These are phyloP conservation scores for Zaprionus vittiger DNA, from an alignment of 1,140 invertebrate genomes.

Conservation along the genomic window DNA sequence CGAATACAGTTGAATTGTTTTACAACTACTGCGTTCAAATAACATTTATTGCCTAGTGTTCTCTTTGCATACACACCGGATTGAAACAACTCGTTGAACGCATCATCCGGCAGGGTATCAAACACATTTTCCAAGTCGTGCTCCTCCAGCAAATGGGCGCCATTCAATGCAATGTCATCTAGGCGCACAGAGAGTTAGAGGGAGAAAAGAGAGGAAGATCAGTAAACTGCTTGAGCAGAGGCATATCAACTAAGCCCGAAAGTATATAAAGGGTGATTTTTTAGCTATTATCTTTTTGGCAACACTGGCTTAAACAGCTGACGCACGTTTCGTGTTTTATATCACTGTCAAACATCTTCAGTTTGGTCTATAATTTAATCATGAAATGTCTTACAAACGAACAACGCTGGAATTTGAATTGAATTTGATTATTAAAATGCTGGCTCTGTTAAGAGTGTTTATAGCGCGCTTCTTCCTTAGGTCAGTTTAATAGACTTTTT, in stretches of 20 bases:
- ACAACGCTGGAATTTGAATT: too few species aligned
- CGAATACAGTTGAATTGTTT: background rate
- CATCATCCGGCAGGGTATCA: conserved; percentile 95
- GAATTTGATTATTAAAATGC: too few species aligned
- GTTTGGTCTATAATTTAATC: too few species aligned
- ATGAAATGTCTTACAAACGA: too few species aligned
- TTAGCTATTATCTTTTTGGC: too few species aligned
- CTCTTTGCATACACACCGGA: conserved; percentile 78
- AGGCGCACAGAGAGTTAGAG: conserved; percentile 28
- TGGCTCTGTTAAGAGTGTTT: too few species aligned
- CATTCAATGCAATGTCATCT: conserved; percentile 84
- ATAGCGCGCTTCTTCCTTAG: too few species aligned
- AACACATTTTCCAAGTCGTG: conserved; percentile 95
- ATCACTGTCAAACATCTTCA: too few species aligned
- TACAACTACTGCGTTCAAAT: background rate
- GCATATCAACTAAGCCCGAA: too few species aligned
- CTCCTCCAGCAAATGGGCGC: conserved; percentile 89
- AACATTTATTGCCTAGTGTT: conserved; percentile 22
- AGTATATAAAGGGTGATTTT: background rate
- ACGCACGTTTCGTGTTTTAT: too few species aligned
- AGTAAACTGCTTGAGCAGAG: background rate
- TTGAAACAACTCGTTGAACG: conserved; percentile 95
- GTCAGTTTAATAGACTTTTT: too few species aligned
- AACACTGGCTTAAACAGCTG: too few species aligned
- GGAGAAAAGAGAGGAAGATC: background rate